Evolutionary conservation across 2,113 vertebrate genomes (phyloP).

Genomic region (Tautogolabrus adspersus): DNA sequence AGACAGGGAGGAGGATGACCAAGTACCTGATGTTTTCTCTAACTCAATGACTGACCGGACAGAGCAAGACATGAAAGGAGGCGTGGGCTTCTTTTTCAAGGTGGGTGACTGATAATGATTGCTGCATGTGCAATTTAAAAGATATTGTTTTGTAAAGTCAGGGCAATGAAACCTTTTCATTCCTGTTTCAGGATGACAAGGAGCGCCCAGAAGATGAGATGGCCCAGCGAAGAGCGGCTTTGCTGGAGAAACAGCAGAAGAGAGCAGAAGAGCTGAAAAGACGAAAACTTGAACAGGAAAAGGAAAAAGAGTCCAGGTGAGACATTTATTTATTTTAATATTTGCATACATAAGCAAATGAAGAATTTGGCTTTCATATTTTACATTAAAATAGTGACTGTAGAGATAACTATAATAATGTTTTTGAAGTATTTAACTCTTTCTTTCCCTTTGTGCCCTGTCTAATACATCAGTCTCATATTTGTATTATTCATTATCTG

Average conservation of each 20-base stretch:
- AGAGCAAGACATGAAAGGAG: constrained; percentile 80
- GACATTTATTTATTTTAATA: not conserved
- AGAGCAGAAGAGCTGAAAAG: constrained; percentile 87
- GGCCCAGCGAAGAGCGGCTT: constrained; percentile 88
- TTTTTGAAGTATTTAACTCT: not conserved
- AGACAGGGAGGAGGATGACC: constrained; percentile 81
- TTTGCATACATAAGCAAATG: not conserved
- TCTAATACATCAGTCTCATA: too few species aligned
- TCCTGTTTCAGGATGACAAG: constrained; percentile 79
- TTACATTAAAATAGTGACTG: too few species aligned
- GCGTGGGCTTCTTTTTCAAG: constrained; percentile 91
- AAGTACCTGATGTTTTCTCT: constrained; percentile 64
- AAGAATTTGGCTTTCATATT: not conserved
- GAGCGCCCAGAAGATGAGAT: constrained; percentile 89
- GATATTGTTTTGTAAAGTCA: not conserved
- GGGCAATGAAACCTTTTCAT: not conserved
- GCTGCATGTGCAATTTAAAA: not conserved
- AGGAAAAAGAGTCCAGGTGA: constrained; percentile 89
- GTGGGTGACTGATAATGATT: constrained; percentile 54
- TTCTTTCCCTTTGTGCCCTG: too few species aligned
- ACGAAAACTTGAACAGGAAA: constrained; percentile 89
- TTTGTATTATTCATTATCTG: not conserved
- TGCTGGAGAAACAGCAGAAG: constrained; percentile 91
- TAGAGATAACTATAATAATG: not conserved
- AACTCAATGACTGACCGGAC: constrained; percentile 86